A percentile compares a stretch with the other conserved stretches of the same genome.
Evolutionary conservation across 2,113 vertebrate genomes (phyloP).

Genomic region (Astatoreochromis straeleni): DNA sequence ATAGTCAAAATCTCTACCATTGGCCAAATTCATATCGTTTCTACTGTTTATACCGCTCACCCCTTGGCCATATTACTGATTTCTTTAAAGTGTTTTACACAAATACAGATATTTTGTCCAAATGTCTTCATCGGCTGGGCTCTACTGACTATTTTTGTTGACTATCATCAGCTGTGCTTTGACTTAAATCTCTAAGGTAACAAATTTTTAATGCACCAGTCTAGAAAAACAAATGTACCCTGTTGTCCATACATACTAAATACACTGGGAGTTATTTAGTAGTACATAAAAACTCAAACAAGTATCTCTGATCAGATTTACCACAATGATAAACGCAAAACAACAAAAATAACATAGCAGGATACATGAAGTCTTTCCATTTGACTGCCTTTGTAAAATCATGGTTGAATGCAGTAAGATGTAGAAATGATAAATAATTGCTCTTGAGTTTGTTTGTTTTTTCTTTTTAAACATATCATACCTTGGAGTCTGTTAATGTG

Average conservation of each 20-base stretch:
- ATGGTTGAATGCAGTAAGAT: not conserved
- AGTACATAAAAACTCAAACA: not conserved
- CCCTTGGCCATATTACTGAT: not conserved
- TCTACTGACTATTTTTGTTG: not conserved
- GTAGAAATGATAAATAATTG: not conserved
- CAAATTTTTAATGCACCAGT: not conserved
- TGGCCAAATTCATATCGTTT: not conserved
- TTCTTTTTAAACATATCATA: not conserved
- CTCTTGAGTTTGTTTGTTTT: not conserved
- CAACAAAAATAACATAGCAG: not conserved
- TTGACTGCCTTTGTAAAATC: not conserved
- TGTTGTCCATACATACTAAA: not conserved
- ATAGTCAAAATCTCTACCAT: not conserved
- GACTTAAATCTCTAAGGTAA: not conserved
- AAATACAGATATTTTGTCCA: not conserved
- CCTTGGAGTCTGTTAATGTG: not conserved
- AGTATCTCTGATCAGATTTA: not conserved
- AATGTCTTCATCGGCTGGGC: not conserved
- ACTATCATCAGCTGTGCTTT: not conserved
- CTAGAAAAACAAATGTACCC: not conserved
- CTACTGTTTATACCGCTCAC: not conserved
- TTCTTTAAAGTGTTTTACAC: not conserved
- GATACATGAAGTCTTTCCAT: not conserved
- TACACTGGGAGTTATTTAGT: not conserved
- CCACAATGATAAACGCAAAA: not conserved